Evolutionary conservation across 2,888 invertebrate species (phyloP).

Genomic region (Amaurobius ferox): DNA sequence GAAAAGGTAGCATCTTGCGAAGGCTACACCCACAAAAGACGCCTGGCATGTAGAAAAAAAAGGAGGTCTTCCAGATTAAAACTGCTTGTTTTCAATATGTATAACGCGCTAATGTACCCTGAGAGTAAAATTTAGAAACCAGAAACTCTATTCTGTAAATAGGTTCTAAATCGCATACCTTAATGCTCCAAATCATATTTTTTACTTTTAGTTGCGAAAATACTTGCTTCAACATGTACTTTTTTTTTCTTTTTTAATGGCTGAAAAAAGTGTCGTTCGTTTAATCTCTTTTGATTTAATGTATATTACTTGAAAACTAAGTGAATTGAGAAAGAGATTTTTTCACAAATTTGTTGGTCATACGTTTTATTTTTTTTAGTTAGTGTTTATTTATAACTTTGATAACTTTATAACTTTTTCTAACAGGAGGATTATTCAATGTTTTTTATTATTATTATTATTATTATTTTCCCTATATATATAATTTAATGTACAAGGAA

Average conservation of each 20-base stretch:
- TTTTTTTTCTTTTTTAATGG: not conserved
- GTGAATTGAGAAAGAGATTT: not conserved
- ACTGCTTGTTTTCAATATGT: conserved; percentile 20
- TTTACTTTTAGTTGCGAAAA: not conserved
- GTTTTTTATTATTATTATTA: no score
- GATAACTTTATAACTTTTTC: no score
- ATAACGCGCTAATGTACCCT: not conserved
- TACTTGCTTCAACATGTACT: not conserved
- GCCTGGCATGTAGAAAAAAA: not conserved
- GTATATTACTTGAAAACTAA: not conserved
- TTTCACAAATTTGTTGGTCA: not conserved
- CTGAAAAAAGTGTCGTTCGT: not conserved
- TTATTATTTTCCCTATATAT: no score
- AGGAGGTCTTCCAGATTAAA: conserved; percentile 12
- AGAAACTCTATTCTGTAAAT: not conserved
- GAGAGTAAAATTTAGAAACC: conserved; percentile 19
- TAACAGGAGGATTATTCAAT: no score
- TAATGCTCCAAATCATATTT: conserved; percentile 3
- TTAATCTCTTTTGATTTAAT: conserved; percentile 8
- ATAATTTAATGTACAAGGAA: no score
- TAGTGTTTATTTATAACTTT: no score
- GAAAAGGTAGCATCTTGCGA: conserved; percentile 19
- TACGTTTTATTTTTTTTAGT: not conserved
- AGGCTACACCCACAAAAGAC: conserved; percentile 4
- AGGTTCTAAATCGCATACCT: not conserved